Base-by-base conservation (phyloP, 2,888 invertebrate species). In the Neoaliturus tenellus region DNA sequence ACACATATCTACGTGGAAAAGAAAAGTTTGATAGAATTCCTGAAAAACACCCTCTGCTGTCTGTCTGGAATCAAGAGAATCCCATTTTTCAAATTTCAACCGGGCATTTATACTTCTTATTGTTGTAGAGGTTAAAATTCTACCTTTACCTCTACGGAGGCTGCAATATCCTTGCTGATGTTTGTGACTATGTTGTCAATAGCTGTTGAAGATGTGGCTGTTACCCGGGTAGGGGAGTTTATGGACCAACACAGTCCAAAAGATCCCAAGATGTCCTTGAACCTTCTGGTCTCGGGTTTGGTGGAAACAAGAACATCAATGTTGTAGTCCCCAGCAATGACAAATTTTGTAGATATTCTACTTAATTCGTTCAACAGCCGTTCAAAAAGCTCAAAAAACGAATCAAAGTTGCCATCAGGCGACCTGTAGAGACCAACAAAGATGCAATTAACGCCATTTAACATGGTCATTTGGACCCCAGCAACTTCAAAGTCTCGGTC, bases 381-480 rank as follows among this genome's bases (percentile, higher is more conserved):
- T 58, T 58, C 58, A 58, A 58, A 58, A n/a, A n/a, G 12, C 8
- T 10, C 20, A 58, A 67, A 67, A 28, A 67, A 67, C 17, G 6
- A 14, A 23, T 67, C 5, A 23, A 23, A 8, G 25, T 67, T 28
- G 6, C 67, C 67, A 28, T 67, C 25, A 17, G 67, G 67, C 28
- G 67, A 67, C 31, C 67, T 67, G 20, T 58, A 58, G n/a, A 58
- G 20, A n/a, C 58, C 58, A 20, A 58, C 20, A 20, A 58, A 44
- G 44, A 12, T 44, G 44, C 10, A 14, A 44, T 44, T 44, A 12
- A 14, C 14, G 10, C 44, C 10, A 44, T 44, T 44, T 10, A 44
- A 44, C 44, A 14, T 44, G 10, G 10, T n/a, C n/a, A n/a, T n/a
- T n/a, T n/a, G n/a, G 39, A 55, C 55, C 6, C 55, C 55, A 6